Percentiles rank a stretch among this genome's conserved stretches.
Evolutionary conservation across 1,140 invertebrate species (phyloP).

Genomic region (Dendrolimus kikuchii): DNA sequence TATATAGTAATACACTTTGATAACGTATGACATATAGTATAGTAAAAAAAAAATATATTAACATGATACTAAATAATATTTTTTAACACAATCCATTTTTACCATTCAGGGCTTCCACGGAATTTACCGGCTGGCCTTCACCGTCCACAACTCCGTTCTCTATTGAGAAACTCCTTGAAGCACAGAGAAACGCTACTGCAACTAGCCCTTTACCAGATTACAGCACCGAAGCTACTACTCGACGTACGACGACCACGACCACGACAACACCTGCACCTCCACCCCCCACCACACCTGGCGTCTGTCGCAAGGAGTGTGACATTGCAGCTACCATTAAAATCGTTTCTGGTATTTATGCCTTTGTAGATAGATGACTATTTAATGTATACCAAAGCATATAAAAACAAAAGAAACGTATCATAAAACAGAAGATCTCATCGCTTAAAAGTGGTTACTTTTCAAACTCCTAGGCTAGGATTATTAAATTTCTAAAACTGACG

Average conservation of each 20-base stretch:
- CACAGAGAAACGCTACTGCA: constrained; percentile 78
- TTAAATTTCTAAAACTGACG: no score
- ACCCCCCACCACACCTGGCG: constrained; percentile 84
- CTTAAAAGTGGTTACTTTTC: no score
- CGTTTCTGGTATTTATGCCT: constrained; percentile 72
- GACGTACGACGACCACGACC: constrained; percentile 81
- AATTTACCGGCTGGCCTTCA: constrained; percentile 92
- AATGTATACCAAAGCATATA: neutral
- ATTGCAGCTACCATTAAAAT: constrained; percentile 88
- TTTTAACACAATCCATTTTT: constrained; percentile 7
- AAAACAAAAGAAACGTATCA: no score
- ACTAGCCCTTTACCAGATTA: constrained; percentile 57
- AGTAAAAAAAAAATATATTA: constrained; percentile 4
- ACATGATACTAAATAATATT: constrained; percentile 4
- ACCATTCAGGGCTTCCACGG: constrained; percentile 81
- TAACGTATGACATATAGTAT: constrained; percentile 1
- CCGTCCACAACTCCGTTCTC: constrained; percentile 88
- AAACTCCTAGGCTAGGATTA: no score
- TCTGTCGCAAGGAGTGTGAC: constrained; percentile 85
- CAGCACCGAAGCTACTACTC: constrained; percentile 69
- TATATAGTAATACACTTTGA: no score
- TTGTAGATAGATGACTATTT: neutral
- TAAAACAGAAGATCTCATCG: no score
- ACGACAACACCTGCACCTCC: constrained; percentile 83
- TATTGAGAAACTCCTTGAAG: constrained; percentile 84